Evolutionary conservation across 2,888 invertebrate species (phyloP).

Genomic region (Busseola fusca): DNA sequence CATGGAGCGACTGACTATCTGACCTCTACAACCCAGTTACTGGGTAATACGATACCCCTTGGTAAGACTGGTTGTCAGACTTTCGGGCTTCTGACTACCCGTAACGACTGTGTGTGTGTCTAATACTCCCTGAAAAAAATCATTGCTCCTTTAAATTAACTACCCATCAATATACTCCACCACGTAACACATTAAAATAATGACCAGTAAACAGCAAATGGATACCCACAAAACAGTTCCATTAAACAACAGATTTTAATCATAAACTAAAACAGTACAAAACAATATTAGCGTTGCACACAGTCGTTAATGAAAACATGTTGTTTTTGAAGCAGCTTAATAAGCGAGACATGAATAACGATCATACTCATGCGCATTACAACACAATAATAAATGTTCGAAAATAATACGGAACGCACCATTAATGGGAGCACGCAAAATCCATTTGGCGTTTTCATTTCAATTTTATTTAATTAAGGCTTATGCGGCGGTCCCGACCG

Average conservation of each 20-base stretch:
- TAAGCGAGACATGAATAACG: slow-evolving; percentile 86
- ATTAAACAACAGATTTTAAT: slow-evolving; percentile 67
- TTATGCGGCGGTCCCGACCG: slow-evolving; percentile 73
- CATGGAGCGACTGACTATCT: too few relatives aligned
- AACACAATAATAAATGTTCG: slow-evolving; percentile 85
- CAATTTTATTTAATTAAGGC: slow-evolving; percentile 89
- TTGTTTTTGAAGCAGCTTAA: slow-evolving; percentile 88
- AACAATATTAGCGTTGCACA: slow-evolving; percentile 76
- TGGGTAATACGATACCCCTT: too few relatives aligned
- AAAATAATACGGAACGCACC: slow-evolving; percentile 86
- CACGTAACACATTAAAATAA: slow-evolving; percentile 35
- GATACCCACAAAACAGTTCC: slow-evolving; percentile 43
- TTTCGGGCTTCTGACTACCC: too few relatives aligned
- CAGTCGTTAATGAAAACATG: slow-evolving; percentile 83
- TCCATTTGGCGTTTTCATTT: slow-evolving; percentile 88
- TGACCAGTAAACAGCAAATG: slow-evolving; percentile 45
- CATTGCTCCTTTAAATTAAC: slow-evolving; percentile 14
- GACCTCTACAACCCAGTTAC: too few relatives aligned
- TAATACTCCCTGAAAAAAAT: not conserved
- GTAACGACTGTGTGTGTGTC: too few relatives aligned
- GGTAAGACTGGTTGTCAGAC: too few relatives aligned
- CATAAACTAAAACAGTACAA: slow-evolving; percentile 73
- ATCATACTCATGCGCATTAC: slow-evolving; percentile 77
- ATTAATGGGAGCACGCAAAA: slow-evolving; percentile 89
- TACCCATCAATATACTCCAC: slow-evolving; percentile 12